These are phyloP conservation scores for Homarus americanus DNA, from an alignment of 1,140 invertebrate genomes.

Conservation along the genomic window DNA sequence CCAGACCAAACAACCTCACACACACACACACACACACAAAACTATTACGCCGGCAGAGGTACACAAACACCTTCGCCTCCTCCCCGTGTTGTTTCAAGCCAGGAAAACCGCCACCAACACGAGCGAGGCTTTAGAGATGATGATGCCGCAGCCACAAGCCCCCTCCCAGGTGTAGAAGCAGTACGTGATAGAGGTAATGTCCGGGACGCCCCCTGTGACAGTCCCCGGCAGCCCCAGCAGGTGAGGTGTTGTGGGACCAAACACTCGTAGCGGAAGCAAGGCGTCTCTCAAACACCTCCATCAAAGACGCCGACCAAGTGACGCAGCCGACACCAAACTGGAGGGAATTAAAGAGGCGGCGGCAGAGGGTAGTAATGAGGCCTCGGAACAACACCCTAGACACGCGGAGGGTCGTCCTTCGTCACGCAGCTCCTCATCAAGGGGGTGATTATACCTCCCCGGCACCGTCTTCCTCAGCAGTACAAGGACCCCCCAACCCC, in stretches of 20 bases:
- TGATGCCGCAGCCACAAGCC: no score
- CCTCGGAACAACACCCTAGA: neutral
- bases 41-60: no score
- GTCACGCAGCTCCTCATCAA: neutral
- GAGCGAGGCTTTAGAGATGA: no score
- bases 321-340: neutral
- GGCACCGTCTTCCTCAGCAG: neutral
- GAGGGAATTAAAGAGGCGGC: slow-evolving; percentile 24
- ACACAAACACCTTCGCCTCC: neutral
- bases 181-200: neutral
- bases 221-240: neutral
- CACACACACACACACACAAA: slow-evolving; percentile 20
- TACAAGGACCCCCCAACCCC: no score
- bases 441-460: neutral
- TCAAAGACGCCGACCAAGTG: slow-evolving; percentile 17
- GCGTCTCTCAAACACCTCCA: neutral
- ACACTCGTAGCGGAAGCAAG: neutral
- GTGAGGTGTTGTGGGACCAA: slow-evolving; percentile 19
- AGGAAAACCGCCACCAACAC: no score
- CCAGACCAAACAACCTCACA: neutral
- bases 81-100: neutral
- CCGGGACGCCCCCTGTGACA: neutral
- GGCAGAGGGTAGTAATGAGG: slow-evolving; percentile 18
- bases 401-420: neutral
- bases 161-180: neutral